phyloP scores from a whole-genome alignment of 2,113 vertebrate genomes.

The Chrysochloris asiatica region DNA sequence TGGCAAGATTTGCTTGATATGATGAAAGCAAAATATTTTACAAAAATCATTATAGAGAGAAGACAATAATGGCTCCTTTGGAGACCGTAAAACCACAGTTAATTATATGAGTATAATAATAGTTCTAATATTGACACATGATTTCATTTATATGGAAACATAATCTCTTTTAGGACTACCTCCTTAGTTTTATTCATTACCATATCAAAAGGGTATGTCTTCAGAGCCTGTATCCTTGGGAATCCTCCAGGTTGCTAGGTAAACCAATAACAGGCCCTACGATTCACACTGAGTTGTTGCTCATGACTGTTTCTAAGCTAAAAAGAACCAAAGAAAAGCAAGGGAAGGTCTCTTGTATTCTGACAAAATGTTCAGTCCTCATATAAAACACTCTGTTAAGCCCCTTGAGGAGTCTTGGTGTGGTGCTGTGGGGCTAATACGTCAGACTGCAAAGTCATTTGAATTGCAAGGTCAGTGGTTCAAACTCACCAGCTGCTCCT shows the following conservation, averaged over 20 bases:
- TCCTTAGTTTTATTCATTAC: constrained; percentile 39
- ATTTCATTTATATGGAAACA: constrained; percentile 24
- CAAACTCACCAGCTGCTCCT: no score
- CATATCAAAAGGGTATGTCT: constrained; percentile 56
- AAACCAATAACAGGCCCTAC: neutral
- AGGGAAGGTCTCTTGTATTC: neutral
- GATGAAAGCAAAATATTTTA: constrained; percentile 11
- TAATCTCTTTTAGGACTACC: constrained; percentile 18
- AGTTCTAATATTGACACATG: constrained; percentile 45
- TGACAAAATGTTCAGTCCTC: neutral
- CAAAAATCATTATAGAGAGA: neutral
- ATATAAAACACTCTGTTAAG: neutral
- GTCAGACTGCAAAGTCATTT: no score
- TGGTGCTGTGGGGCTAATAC: no score
- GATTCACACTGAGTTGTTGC: constrained; percentile 48
- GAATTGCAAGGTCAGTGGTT: no score
- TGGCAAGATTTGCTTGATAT: neutral
- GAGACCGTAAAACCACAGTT: neutral
- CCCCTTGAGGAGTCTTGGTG: neutral
- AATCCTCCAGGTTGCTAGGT: constrained; percentile 54
- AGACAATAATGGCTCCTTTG: neutral
- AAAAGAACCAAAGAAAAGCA: constrained; percentile 10
- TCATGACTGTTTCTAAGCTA: constrained; percentile 47
- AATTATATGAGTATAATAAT: neutral
- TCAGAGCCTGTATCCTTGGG: constrained; percentile 50